Percentiles rank a stretch among this genome's conserved stretches.
phyloP scores from a whole-genome alignment of 2,888 invertebrate genomes.

The Baccha elongata region DNA sequence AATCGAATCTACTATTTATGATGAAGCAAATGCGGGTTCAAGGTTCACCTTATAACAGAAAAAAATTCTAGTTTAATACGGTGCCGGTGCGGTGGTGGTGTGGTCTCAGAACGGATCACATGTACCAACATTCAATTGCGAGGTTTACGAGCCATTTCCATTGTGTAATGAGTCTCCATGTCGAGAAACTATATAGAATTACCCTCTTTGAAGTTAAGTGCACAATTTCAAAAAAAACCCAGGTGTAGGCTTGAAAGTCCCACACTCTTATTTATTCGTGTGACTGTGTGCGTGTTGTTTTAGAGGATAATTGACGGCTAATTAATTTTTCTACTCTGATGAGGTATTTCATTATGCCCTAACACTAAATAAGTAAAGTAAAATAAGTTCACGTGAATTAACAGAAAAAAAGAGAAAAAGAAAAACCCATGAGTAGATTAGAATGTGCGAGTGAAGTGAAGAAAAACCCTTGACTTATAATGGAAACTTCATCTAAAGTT shows the following conservation, averaged over 20 bases:
- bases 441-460: conserved; percentile 20
- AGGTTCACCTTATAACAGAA: conserved; percentile 48
- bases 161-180: conserved; percentile 45
- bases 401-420: background rate
- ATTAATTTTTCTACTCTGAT: conserved; percentile 55
- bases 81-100: background rate
- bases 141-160: conserved; percentile 15
- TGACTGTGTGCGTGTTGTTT: conserved; percentile 29
- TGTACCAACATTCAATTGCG: conserved; percentile 16
- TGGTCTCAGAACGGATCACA: conserved; percentile 9
- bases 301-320: conserved; percentile 62
- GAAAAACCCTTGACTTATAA: conserved; percentile 20
- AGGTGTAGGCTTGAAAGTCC: conserved; percentile 44
- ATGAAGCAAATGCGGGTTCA: conserved; percentile 55
- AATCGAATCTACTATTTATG: conserved; percentile 56
- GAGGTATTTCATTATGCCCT: conserved; percentile 40
- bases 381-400: background rate
- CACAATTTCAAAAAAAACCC: conserved; percentile 49
- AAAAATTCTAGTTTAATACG: background rate
- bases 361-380: conserved; percentile 8
- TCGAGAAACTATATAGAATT: conserved; percentile 9
- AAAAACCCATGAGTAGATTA: conserved; percentile 37
- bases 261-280: background rate
- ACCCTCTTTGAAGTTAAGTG: conserved; percentile 52
- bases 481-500: conserved; percentile 14